Base-by-base conservation (phyloP, 2,113 vertebrate species). In the Trematomus loennbergii region DNA sequence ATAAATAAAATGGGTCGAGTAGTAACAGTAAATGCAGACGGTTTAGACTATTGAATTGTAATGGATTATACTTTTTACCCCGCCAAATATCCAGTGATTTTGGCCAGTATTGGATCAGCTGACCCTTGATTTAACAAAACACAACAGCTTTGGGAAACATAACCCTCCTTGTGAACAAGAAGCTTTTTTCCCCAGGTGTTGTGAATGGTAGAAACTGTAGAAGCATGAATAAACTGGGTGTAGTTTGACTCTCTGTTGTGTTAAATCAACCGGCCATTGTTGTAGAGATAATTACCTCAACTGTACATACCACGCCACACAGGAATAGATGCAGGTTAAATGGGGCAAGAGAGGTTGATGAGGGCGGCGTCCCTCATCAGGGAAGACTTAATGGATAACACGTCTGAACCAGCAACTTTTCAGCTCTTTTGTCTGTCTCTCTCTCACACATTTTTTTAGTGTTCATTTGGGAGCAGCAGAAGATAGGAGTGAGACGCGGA, bases 381-480 rank as follows among this genome's bases (percentile, higher is more conserved):
- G 13, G 15, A 40, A 67, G 59, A 16, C 33, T 20, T 50, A 4
- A 62, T 25, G 54, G 45, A 20, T 40, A 57, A 79, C 25, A 13
- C 18, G 9, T 12, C 80, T 60, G 36, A 78, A 79, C 63, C 25
- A 52, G 78, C 46, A 64, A 72, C 64, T 68, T 82, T 68, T 59
- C 18, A 18, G 25, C 75, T 50, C 61, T 46, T 68, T 16, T 20
- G 6, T 60, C 20, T 62, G 13, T 29, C 9, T 48, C 45, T 9
- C 48, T 12, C 22, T 9, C 10, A 4, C 55, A 22, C 53, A 69
- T 4, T 46, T 8, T 59, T 43, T 64, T 9, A 46, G 46, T 22
- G 8, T 50, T 57, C 45, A 49, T 50, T 9, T 10, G 22, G 18
- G 52, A 75, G 53, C 4, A 63, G 69, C 29, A 13, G 53, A 50